Base-by-base conservation (phyloP, 2,113 vertebrate genomes). In the Labeo catla region DNA sequence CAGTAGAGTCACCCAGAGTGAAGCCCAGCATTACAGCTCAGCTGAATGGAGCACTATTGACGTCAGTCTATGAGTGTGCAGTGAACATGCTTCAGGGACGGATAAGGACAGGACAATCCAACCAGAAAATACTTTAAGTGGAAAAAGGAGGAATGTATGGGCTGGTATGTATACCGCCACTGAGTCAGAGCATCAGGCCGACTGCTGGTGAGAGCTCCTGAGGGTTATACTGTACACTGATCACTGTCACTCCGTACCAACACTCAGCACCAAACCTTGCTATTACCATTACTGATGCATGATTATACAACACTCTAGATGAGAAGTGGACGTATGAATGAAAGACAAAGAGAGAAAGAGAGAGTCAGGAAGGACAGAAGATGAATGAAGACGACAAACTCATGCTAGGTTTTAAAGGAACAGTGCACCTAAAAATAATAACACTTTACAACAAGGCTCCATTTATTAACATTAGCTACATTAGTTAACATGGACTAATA, bases 121-220 rank as follows among this genome's bases (percentile, higher is more conserved):
- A 36, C 15, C 82, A 74, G 70, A 84, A 81, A 87, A 82, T n/a
- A 82, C 59, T 52, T 47, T 82, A 83, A 54, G 70, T 82, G 77
- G 54, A 78, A 81, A 78, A 78, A 45, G 16, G 36, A 79, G 28
- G 50, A 52, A 85, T 83, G 21, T 34, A 85, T 87, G 43, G 50
- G 45, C 59, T 13, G 15, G 10, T 16, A 70, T 89, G 45, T 81
- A 83, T 54, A 54, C 16, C 15, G 6, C 1, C 34, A 74, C 49
- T 52, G 68, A 84, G 34, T 54, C 54, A 81, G 47, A 76, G 49
- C 23, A 66, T 74, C 39, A 54, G 23, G 50, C 6, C 47, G 15
- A 59, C 66, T 79, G 36, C 39, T 70, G 8, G n/a, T 9, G 7
- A 47, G 45, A 83, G 65, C 45, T 39, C 81, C 81, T 72, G 65